phyloP scores from a whole-genome alignment of 2,888 invertebrate genomes.

The Acanthosoma haemorrhoidale region DNA sequence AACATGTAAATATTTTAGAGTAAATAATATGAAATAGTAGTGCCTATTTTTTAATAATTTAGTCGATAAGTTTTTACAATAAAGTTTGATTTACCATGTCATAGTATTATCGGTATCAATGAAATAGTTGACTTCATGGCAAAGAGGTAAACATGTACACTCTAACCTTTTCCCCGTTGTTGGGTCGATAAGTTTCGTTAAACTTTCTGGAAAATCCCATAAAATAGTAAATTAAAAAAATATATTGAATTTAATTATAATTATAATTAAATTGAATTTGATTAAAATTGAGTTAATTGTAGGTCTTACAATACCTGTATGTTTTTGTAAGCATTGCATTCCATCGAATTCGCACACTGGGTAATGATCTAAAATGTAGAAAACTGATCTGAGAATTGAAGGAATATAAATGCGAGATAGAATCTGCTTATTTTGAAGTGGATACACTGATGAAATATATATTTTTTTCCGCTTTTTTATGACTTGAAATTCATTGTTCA shows the following conservation, averaged over 20 bases:
- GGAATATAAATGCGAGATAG: no score
- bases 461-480: no score
- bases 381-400: no score
- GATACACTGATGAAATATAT: no score
- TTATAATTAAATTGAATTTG: conserved; percentile 45
- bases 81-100: background rate
- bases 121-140: conserved; percentile 65
- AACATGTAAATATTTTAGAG: background rate
- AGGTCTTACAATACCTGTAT: conserved; percentile 50
- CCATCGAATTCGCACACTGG: conserved; percentile 57
- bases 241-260: background rate
- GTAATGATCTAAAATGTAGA: conserved; percentile 48
- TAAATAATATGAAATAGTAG: background rate
- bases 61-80: background rate
- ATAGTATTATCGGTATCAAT: conserved; percentile 48
- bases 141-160: conserved; percentile 62
- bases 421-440: no score
- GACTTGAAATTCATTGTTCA: no score
- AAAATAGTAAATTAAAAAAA: no score
- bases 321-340: conserved; percentile 56
- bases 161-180: conserved; percentile 51
- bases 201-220: conserved; percentile 50
- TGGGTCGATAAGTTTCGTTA: conserved; percentile 50
- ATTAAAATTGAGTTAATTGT: background rate
- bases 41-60: background rate